These are phyloP conservation scores for Slavum lentiscoides DNA, from an alignment of 2,888 invertebrate species.

Conservation along the genomic window DNA sequence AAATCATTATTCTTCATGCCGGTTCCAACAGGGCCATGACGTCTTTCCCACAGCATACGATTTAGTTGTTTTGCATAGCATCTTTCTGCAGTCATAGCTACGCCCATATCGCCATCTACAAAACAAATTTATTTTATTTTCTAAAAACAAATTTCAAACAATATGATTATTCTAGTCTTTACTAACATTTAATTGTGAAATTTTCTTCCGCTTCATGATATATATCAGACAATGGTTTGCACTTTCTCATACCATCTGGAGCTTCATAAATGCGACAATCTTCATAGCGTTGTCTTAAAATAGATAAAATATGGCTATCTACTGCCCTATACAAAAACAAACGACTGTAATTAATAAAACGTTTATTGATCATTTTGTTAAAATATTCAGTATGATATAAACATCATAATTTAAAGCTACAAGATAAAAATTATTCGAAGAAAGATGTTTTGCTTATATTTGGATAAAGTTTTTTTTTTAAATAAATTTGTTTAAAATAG, in stretches of 20 bases:
- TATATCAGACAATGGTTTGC: slow-evolving; percentile 69
- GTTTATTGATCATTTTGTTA: neutral
- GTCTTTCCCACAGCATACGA: slow-evolving; percentile 94
- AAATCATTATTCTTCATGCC: slow-evolving; percentile 63
- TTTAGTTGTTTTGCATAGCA: slow-evolving; percentile 98
- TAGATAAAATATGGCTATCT: slow-evolving; percentile 78
- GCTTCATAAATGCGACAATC: slow-evolving; percentile 80
- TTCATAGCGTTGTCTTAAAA: slow-evolving; percentile 81
- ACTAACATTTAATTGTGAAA: slow-evolving; percentile 92
- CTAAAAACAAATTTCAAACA: slow-evolving; percentile 6
- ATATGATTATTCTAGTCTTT: neutral
- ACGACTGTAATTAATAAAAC: slow-evolving; percentile 62
- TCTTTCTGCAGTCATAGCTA: slow-evolving; percentile 70
- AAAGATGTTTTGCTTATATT: no score
- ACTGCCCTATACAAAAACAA: slow-evolving; percentile 62
- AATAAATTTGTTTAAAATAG: no score
- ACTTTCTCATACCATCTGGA: slow-evolving; percentile 72
- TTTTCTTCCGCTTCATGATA: slow-evolving; percentile 80
- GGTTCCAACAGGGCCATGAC: slow-evolving; percentile 77
- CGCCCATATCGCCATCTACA: slow-evolving; percentile 90
- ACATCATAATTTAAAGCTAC: no score
- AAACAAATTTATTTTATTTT: slow-evolving; percentile 18
- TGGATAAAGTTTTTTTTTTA: no score
- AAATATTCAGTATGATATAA: no score
- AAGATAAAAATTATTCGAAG: no score